Evolutionary conservation across 2,888 invertebrate species (phyloP).

Genomic region (Nebria salina): DNA sequence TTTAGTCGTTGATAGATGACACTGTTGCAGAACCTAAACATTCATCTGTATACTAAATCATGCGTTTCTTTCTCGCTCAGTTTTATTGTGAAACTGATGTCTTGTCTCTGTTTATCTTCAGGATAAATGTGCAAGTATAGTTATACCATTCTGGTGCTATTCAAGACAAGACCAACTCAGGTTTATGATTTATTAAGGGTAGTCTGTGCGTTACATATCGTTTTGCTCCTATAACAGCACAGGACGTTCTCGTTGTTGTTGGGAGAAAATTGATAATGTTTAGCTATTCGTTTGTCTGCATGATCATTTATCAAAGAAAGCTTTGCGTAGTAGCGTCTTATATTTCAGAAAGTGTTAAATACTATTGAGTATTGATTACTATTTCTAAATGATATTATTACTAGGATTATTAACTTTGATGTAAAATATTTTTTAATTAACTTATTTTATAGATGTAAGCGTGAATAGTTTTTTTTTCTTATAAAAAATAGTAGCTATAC

Average conservation of each 20-base stretch:
- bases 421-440: no score
- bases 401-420: no score
- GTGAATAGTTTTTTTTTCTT: neutral
- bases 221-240: neutral
- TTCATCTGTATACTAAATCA: constrained; percentile 31
- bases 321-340: neutral
- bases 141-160: constrained; percentile 19
- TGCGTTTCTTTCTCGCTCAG: neutral
- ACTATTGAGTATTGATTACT: no score
- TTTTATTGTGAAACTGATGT: constrained; percentile 22
- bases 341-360: no score
- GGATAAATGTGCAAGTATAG: constrained; percentile 25
- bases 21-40: neutral
- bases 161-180: neutral
- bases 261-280: neutral
- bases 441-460: no score
- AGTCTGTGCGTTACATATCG: neutral
- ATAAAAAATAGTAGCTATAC: neutral
- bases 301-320: neutral
- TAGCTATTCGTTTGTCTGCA: neutral
- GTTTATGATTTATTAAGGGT: constrained; percentile 24
- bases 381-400: no score
- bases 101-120: neutral
- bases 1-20: constrained; percentile 31
- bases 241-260: neutral